phyloP scores from a whole-genome alignment of 1,140 invertebrate species.

The Pomacea maculata region DNA sequence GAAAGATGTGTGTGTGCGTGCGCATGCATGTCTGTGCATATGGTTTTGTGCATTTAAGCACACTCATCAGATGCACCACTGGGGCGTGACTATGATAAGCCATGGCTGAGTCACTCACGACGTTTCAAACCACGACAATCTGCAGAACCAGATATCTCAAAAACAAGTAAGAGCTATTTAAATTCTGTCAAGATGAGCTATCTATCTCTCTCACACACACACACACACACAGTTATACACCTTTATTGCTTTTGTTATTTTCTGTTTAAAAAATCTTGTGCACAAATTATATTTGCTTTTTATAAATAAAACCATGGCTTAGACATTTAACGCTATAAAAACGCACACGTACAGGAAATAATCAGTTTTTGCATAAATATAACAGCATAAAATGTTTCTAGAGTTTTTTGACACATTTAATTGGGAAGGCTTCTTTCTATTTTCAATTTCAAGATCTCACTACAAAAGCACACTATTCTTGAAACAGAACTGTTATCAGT shows the following conservation, averaged over 20 bases:
- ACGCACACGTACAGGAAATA: not conserved
- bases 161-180: not conserved
- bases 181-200: not conserved
- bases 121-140: constrained; percentile 18
- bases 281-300: no score
- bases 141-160: not conserved
- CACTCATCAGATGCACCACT: not conserved
- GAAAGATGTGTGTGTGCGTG: no score
- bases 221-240: no score
- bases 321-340: no score
- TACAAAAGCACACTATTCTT: no score
- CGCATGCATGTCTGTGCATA: not conserved
- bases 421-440: not conserved
- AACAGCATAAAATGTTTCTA: not conserved
- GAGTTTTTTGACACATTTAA: not conserved
- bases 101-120: constrained; percentile 15
- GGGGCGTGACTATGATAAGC: constrained; percentile 20
- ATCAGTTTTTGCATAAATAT: not conserved
- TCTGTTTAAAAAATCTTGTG: no score
- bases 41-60: not conserved
- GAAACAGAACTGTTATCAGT: no score
- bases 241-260: no score
- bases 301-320: no score
- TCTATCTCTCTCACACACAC: no score
- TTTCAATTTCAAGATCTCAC: not conserved